phyloP scores from a whole-genome alignment of 2,888 invertebrate species.

The Dromius quadrimaculatus region DNA sequence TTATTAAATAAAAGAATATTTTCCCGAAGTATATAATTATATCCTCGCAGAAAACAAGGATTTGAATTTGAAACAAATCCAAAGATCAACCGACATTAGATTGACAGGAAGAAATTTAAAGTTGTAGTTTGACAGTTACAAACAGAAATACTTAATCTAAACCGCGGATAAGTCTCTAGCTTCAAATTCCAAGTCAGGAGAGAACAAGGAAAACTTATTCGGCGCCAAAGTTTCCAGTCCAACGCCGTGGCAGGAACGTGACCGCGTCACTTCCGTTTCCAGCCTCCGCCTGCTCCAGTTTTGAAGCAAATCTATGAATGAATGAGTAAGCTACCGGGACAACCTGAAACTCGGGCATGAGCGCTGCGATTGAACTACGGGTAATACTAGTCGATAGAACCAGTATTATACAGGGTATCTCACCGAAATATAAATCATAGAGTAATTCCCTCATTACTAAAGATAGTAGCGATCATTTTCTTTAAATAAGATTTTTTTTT shows the following conservation, averaged over 20 bases:
- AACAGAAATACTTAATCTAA: constrained; percentile 29
- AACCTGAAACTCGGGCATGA: constrained; percentile 21
- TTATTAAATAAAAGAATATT: no score
- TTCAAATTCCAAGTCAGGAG: background rate
- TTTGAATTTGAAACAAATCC: no score
- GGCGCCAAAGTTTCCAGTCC: constrained; percentile 21
- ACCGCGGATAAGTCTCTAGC: constrained; percentile 29
- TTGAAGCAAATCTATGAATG: constrained; percentile 27
- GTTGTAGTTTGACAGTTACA: constrained; percentile 38
- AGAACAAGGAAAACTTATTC: background rate
- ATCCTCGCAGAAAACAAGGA: no score
- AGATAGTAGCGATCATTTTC: no score
- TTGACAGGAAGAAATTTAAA: constrained; percentile 13
- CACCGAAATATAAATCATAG: no score
- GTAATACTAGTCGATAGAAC: no score
- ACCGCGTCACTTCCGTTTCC: constrained; percentile 9
- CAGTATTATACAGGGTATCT: no score
- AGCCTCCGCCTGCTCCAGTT: constrained; percentile 12
- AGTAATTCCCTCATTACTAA: no score
- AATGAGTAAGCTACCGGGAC: constrained; percentile 19
- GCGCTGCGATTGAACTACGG: no score
- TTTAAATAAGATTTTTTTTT: no score
- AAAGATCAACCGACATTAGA: constrained; percentile 1
- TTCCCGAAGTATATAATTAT: no score
- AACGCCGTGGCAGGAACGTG: background rate